Conservation (phyloP, 2,113 vertebrate species). For the Labrus mixtus region DNA sequence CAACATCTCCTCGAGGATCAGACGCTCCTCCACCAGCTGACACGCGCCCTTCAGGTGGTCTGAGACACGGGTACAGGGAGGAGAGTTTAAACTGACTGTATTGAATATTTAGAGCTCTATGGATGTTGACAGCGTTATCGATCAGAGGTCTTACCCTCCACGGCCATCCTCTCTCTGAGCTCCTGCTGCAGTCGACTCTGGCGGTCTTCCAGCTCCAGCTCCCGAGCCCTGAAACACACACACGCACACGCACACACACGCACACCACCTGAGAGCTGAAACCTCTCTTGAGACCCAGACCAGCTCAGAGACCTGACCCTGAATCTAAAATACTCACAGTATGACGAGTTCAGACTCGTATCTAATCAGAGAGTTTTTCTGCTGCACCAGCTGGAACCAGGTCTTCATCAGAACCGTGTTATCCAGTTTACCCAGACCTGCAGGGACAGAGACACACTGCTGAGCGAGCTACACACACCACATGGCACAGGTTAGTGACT, state of each 20-base stretch:
- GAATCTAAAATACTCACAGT: slow-evolving; percentile 88
- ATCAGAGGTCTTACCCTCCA: slow-evolving; percentile 86
- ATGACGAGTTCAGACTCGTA: slow-evolving; percentile 97
- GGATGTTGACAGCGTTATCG: too few species aligned
- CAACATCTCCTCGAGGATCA: slow-evolving; percentile 95
- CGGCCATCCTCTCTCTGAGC: slow-evolving; percentile 94
- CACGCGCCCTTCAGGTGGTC: slow-evolving; percentile 92
- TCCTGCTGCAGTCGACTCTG: slow-evolving; percentile 97
- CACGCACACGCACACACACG: background rate
- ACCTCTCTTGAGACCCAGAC: too few species aligned
- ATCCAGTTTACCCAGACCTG: slow-evolving; percentile 93
- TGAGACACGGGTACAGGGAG: slow-evolving; percentile 54
- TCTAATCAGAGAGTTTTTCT: slow-evolving; percentile 94
- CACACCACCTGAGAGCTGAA: too few species aligned
- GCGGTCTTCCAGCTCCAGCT: slow-evolving; percentile 95
- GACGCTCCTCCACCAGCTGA: slow-evolving; percentile 91
- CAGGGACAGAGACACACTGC: background rate
- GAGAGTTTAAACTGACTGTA: too few species aligned
- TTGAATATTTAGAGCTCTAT: too few species aligned
- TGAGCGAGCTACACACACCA: too few species aligned
- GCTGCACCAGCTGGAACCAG: slow-evolving; percentile 96
- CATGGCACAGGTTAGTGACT: too few species aligned
- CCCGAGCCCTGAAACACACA: slow-evolving; percentile 87
- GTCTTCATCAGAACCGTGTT: slow-evolving; percentile 95
- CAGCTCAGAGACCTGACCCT: background rate